Evolutionary conservation across 1,140 invertebrate species (phyloP).

Genomic region (Drosophila fuyamai): DNA sequence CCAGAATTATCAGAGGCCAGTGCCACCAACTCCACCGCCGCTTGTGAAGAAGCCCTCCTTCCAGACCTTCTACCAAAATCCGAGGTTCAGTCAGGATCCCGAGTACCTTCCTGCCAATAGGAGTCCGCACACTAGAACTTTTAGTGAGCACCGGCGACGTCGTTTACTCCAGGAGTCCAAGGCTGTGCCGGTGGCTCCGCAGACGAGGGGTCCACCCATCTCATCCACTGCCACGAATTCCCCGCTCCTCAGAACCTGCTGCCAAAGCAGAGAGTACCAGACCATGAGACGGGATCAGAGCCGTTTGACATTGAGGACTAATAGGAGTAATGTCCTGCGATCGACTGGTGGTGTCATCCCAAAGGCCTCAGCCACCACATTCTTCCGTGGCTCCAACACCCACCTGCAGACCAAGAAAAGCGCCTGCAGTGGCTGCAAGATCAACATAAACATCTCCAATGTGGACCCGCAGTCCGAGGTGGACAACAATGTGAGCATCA

Average conservation of each 20-base stretch:
- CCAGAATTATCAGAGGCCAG: constrained; percentile 44
- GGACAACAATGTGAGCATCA: constrained; percentile 58
- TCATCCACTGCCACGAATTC: constrained; percentile 11
- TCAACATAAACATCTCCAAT: constrained; percentile 69
- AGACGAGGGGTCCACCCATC: neutral
- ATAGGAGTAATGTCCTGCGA: neutral
- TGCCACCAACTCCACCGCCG: constrained; percentile 4
- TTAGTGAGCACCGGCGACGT: constrained; percentile 44
- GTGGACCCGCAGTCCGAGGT: constrained; percentile 22
- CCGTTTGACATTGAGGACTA: constrained; percentile 1
- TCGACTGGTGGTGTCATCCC: neutral
- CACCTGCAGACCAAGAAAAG: constrained; percentile 22
- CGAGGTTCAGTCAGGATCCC: constrained; percentile 39
- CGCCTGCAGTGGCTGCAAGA: constrained; percentile 67
- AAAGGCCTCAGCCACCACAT: neutral
- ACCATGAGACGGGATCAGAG: constrained; percentile 29
- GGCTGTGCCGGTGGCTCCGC: neutral
- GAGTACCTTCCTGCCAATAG: neutral
- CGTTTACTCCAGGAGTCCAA: constrained; percentile 47
- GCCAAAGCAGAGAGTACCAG: constrained; percentile 36
- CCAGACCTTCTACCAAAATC: constrained; percentile 71
- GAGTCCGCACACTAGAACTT: constrained; percentile 1
- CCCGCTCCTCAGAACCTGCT: constrained; percentile 41
- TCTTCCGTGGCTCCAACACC: constrained; percentile 10
- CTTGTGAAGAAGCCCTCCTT: constrained; percentile 23